Evolutionary conservation across 2,797 vertebrate species (phyloP).

Genomic region (Buphagus erythrorhynchus): DNA sequence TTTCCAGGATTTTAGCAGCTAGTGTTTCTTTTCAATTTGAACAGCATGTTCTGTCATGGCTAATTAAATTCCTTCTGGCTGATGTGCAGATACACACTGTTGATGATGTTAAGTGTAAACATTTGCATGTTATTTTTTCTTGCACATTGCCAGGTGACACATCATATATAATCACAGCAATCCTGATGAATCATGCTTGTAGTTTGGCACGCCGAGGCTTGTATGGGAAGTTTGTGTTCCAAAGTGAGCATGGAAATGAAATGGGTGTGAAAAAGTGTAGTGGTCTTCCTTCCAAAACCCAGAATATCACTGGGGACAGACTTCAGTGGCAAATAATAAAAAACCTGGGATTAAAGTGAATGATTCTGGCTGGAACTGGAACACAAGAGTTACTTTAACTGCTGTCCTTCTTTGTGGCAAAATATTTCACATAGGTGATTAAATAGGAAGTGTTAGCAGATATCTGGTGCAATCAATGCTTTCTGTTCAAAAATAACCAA

Average conservation of each 20-base stretch:
- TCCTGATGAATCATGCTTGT: conserved; percentile 43
- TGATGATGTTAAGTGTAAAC: conserved; percentile 56
- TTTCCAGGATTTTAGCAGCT: conserved; percentile 64
- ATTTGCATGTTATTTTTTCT: conserved; percentile 57
- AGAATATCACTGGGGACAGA: background rate
- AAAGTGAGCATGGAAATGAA: background rate
- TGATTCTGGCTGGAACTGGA: background rate
- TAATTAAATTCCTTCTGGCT: conserved; percentile 63
- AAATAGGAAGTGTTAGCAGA: background rate
- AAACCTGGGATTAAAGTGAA: background rate
- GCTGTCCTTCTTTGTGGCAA: background rate
- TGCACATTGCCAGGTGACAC: conserved; percentile 36
- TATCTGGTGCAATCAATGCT: accelerated
- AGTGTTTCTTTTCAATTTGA: conserved; percentile 46
- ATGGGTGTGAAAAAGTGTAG: background rate
- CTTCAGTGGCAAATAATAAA: background rate
- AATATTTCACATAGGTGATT: background rate
- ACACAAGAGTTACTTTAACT: background rate
- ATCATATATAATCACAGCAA: conserved; percentile 28
- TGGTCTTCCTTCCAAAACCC: background rate
- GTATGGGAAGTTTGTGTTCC: background rate
- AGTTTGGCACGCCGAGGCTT: background rate
- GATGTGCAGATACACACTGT: conserved; percentile 68
- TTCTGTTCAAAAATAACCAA: background rate
- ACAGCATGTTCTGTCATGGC: conserved; percentile 60